These are phyloP conservation scores for Dorcus hopei DNA, from an alignment of 2,888 invertebrate genomes.

Conservation along the genomic window DNA sequence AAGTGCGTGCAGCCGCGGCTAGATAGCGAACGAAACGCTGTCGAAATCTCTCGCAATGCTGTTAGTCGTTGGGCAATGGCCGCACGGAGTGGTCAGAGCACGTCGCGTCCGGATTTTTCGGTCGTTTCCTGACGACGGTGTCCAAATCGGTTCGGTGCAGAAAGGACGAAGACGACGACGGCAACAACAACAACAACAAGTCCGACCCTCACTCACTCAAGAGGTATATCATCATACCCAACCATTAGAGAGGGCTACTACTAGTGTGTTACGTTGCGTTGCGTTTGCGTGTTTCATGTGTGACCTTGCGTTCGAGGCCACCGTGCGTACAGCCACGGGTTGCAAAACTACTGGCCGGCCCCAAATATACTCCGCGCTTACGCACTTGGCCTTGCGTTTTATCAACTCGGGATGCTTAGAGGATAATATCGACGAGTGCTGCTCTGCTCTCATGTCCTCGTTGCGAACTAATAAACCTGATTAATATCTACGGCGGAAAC, in stretches of 20 bases:
- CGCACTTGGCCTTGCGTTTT: constrained; percentile 5
- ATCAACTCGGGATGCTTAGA: no score
- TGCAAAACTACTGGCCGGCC: constrained; percentile 12
- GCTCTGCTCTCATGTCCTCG: no score
- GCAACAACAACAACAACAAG: no score
- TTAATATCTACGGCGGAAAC: no score
- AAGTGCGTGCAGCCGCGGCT: constrained; percentile 11
- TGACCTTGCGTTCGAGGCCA: constrained; percentile 29
- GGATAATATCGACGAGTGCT: no score
- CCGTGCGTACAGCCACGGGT: constrained; percentile 21
- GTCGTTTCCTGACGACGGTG: not conserved
- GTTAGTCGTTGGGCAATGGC: constrained; percentile 21
- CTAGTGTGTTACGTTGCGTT: not conserved
- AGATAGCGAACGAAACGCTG: constrained; percentile 6
- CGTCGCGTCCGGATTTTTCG: not conserved
- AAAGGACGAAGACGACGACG: no score
- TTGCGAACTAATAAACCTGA: no score
- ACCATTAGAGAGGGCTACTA: not conserved
- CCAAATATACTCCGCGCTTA: constrained; percentile 1
- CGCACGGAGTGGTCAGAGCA: constrained; percentile 10
- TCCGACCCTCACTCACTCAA: not conserved
- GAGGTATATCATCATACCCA: not conserved
- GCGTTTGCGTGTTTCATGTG: constrained; percentile 2
- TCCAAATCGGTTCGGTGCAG: not conserved
- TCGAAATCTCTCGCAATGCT: constrained; percentile 18